Percentiles rank a stretch among this genome's conserved stretches.
phyloP scores from a whole-genome alignment of 2,113 vertebrate genomes.

The Casuarius casuarius region DNA sequence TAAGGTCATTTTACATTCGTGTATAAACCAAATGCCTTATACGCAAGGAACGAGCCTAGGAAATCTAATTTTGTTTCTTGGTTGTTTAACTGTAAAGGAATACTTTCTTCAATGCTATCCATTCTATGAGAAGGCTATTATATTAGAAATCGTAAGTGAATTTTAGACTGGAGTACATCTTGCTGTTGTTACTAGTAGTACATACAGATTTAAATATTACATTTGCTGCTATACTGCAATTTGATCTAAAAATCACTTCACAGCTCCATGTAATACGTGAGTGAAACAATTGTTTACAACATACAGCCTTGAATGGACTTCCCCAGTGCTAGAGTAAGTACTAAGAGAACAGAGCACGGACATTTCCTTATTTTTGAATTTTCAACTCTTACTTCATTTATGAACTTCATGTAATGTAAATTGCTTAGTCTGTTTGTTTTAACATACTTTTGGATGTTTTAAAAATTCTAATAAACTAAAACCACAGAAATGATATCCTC shows the following conservation, averaged over 20 bases:
- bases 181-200: background rate
- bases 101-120: background rate
- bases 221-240: background rate
- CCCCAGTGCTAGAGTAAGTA: background rate
- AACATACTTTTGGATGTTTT: background rate
- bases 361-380: background rate
- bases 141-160: background rate
- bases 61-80: background rate
- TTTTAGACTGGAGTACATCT: background rate
- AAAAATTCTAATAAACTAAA: background rate
- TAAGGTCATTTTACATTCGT: background rate
- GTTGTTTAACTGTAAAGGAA: background rate
- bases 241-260: background rate
- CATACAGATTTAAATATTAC: background rate
- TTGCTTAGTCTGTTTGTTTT: background rate
- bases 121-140: background rate
- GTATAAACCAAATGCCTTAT: background rate
- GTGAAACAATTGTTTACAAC: background rate
- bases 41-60: accelerated
- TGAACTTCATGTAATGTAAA: background rate
- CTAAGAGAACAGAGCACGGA: background rate
- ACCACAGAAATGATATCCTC: accelerated
- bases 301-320: background rate
- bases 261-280: background rate
- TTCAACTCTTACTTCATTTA: background rate